These are phyloP conservation scores for Pelochelys cantorii DNA, from an alignment of 2,797 vertebrate genomes.

Conservation along the genomic window DNA sequence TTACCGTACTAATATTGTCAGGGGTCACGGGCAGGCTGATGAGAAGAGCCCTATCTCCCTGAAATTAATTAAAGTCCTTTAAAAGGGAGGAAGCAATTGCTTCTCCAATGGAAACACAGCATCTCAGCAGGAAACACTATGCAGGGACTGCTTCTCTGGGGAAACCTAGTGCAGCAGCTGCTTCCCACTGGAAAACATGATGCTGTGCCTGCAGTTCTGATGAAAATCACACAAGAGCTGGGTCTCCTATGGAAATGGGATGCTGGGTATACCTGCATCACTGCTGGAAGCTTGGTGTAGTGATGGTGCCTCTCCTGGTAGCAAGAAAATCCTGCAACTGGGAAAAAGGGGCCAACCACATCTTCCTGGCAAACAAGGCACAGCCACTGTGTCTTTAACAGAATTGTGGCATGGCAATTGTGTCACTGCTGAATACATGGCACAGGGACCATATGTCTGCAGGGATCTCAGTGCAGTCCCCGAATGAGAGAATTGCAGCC, in stretches of 20 bases:
- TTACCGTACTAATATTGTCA: slow-evolving; percentile 52
- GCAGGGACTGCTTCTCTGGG: neutral
- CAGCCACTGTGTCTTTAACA: accelerated
- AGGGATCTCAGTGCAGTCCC: neutral
- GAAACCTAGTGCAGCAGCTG: neutral
- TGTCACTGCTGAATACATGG: neutral
- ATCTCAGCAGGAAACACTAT: neutral
- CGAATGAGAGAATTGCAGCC: neutral
- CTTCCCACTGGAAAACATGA: neutral
- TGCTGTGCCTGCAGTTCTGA: neutral
- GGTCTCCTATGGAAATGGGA: neutral
- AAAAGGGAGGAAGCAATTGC: slow-evolving; percentile 42
- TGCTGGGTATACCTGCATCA: neutral
- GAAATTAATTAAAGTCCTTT: slow-evolving; percentile 66
- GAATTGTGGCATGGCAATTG: accelerated
- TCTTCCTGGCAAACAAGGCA: neutral
- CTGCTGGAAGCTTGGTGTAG: neutral
- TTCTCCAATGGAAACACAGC: neutral
- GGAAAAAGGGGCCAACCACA: neutral
- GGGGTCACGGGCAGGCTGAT: slow-evolving; percentile 56
- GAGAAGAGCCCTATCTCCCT: slow-evolving; percentile 51
- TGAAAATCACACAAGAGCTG: neutral
- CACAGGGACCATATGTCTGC: neutral
- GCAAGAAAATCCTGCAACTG: neutral
- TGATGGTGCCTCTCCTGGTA: neutral